Conservation (phyloP, 2,113 vertebrate species). For the Meles meles region DNA sequence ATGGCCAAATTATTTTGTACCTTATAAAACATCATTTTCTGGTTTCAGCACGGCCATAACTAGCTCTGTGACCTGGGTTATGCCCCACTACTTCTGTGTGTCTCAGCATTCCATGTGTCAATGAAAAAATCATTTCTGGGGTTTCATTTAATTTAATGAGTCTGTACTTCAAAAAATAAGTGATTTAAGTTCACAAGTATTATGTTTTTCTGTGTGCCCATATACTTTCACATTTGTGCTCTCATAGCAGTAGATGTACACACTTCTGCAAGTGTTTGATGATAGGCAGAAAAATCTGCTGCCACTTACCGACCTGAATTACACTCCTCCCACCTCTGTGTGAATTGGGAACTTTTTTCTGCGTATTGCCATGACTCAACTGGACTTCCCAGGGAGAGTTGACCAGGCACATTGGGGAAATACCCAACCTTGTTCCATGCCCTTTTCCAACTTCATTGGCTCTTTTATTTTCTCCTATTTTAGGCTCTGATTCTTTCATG, state of each 20-base stretch:
- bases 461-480: not conserved
- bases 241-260: not conserved
- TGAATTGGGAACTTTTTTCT: not conserved
- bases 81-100: not conserved
- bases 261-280: not conserved
- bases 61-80: not conserved
- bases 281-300: constrained; percentile 7
- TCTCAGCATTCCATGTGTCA: not conserved
- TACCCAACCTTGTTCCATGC: not conserved
- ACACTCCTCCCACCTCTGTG: not conserved
- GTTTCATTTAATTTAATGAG: not conserved
- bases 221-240: not conserved
- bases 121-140: not conserved
- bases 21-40: constrained; percentile 15
- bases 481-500: not conserved
- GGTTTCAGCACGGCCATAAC: not conserved
- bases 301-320: not conserved
- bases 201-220: not conserved
- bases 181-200: not conserved
- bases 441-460: not conserved
- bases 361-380: not conserved
- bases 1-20: not conserved
- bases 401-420: not conserved
- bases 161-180: not conserved
- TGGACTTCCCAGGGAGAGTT: not conserved